Conservation (phyloP, 2,113 vertebrate genomes). For the Lampris megalopsis region DNA sequence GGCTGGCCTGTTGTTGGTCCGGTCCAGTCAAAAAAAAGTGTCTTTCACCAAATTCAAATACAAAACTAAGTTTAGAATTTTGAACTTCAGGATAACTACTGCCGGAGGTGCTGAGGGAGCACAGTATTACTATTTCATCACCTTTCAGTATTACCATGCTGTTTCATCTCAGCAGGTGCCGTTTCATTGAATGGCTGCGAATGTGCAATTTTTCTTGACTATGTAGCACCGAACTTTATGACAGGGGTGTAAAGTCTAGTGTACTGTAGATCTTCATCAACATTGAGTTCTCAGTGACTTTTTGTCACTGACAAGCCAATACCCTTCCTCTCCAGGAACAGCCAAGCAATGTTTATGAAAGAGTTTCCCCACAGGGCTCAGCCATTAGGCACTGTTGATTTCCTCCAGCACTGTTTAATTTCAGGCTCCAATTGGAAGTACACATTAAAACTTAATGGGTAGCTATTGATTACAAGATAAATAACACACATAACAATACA, state of each 20-base stretch:
- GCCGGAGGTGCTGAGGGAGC: slow-evolving; percentile 24
- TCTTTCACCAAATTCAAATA: slow-evolving; percentile 19
- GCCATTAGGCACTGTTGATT: slow-evolving; percentile 76
- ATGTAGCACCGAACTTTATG: slow-evolving; percentile 69
- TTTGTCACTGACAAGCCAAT: slow-evolving; percentile 64
- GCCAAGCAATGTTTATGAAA: slow-evolving; percentile 72
- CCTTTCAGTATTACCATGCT: slow-evolving; percentile 50
- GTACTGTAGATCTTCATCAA: slow-evolving; percentile 67
- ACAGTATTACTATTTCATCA: slow-evolving; percentile 30
- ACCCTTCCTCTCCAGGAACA: slow-evolving; percentile 47
- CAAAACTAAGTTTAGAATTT: slow-evolving; percentile 36
- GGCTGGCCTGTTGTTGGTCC: too few relatives aligned
- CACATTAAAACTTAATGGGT: slow-evolving; percentile 83
- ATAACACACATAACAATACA: slow-evolving; percentile 81
- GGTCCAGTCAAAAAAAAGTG: too few relatives aligned
- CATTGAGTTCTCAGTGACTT: slow-evolving; percentile 55
- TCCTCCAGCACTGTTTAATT: slow-evolving; percentile 82
- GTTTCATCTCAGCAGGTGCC: slow-evolving; percentile 38
- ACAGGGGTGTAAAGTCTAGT: slow-evolving; percentile 64
- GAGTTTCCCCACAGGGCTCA: slow-evolving; percentile 67
- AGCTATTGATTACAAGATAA: slow-evolving; percentile 83
- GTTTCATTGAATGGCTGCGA: slow-evolving; percentile 57
- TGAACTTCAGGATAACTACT: slow-evolving; percentile 11
- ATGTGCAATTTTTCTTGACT: slow-evolving; percentile 67
- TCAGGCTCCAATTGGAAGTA: slow-evolving; percentile 79